Evolutionary conservation across 2,888 invertebrate species (phyloP).

Genomic region (Halocaridina rubra): DNA sequence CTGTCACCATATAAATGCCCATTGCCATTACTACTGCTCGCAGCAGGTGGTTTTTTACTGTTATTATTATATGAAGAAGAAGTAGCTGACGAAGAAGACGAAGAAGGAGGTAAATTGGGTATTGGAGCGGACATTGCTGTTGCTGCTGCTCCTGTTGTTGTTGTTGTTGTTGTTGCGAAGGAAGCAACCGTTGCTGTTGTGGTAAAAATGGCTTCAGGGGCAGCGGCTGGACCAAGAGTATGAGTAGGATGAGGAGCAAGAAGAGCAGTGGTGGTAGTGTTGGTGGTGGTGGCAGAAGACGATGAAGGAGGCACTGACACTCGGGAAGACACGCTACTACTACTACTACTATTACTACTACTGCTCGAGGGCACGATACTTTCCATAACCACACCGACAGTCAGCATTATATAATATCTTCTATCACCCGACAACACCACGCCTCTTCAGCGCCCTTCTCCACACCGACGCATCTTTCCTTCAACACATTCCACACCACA

Average conservation of each 20-base stretch:
- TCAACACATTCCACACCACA: constrained; percentile 2
- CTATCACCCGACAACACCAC: constrained; percentile 6
- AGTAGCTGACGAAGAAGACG: background rate
- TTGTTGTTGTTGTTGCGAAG: no score
- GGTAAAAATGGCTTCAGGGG: no score
- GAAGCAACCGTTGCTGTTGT: no score
- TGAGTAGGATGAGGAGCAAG: no score
- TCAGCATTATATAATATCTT: constrained; percentile 25
- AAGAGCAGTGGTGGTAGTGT: background rate
- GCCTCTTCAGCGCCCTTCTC: background rate
- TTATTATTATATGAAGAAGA: background rate
- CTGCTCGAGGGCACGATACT: constrained; percentile 1
- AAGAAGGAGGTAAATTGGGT: background rate
- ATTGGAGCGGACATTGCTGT: no score
- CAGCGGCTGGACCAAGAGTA: no score
- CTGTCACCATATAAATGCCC: background rate
- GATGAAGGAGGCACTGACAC: background rate
- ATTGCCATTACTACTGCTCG: background rate
- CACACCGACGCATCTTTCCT: background rate
- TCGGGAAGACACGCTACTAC: background rate
- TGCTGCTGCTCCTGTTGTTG: no score
- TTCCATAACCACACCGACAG: constrained; percentile 20
- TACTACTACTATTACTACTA: background rate
- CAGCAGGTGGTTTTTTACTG: background rate
- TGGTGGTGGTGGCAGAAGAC: background rate